Conservation (phyloP, 2,888 invertebrate genomes). For the Dynastes grantii region DNA sequence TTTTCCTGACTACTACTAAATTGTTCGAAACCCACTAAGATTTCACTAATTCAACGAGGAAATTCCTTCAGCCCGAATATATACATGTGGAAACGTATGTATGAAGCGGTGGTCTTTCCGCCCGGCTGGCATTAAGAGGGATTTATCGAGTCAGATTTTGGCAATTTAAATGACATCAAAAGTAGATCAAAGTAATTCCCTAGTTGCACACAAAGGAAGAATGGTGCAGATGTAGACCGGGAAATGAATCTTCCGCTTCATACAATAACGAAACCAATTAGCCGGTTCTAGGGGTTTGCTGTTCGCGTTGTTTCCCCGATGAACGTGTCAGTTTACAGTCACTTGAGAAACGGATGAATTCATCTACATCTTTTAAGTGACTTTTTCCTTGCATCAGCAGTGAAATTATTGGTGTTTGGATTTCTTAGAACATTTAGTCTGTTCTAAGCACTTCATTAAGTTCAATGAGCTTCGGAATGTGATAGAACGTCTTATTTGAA, state of each 20-base stretch:
- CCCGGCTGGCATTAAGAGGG: constrained; percentile 36
- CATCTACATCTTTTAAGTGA: neutral
- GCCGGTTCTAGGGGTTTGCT: neutral
- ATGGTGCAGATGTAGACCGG: constrained; percentile 20
- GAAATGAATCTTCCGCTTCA: constrained; percentile 30
- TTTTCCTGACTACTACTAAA: constrained; percentile 43
- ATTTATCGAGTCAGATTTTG: constrained; percentile 45
- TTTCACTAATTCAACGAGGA: constrained; percentile 45
- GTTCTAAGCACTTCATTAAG: no score
- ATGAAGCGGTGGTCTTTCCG: constrained; percentile 31
- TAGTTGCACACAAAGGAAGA: constrained; percentile 42
- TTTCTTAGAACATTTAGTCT: no score
- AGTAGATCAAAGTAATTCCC: constrained; percentile 46
- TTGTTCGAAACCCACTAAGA: constrained; percentile 47
- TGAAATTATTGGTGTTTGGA: neutral
- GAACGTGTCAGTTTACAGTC: neutral
- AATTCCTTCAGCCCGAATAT: constrained; percentile 33
- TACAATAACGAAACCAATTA: constrained; percentile 40
- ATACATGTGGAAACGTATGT: constrained; percentile 29
- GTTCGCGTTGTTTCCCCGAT: constrained; percentile 5
- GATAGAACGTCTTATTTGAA: no score
- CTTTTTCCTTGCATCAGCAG: neutral
- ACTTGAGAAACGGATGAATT: neutral
- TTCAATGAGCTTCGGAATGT: no score
- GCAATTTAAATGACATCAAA: constrained; percentile 46